Evolutionary conservation across 2,113 vertebrate species (phyloP).

Genomic region (Nothobranchius furzeri): DNA sequence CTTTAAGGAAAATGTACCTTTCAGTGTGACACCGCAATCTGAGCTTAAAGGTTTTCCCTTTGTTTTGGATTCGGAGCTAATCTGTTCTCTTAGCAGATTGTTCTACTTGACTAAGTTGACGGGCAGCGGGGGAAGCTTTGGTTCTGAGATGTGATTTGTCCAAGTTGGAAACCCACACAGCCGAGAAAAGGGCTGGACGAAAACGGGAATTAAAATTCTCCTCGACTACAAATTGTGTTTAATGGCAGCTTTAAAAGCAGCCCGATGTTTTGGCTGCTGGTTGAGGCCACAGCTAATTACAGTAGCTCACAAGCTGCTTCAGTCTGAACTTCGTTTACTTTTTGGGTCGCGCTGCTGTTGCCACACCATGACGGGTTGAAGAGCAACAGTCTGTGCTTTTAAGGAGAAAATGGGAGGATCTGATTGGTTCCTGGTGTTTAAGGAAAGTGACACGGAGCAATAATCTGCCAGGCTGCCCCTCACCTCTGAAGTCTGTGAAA

Average conservation of each 20-base stretch:
- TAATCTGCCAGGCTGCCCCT: slow-evolving; percentile 71
- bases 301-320: slow-evolving; percentile 63
- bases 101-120: slow-evolving; percentile 22
- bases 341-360: not conserved
- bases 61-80: slow-evolving; percentile 14
- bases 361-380: slow-evolving; percentile 25
- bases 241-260: slow-evolving; percentile 68
- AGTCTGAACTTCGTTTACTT: slow-evolving; percentile 36
- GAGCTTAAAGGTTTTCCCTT: slow-evolving; percentile 4
- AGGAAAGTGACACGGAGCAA: slow-evolving; percentile 74
- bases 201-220: slow-evolving; percentile 55
- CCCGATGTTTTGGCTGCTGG: slow-evolving; percentile 52
- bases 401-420: slow-evolving; percentile 45
- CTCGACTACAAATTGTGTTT: slow-evolving; percentile 63
- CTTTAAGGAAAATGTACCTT: slow-evolving; percentile 36
- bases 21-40: slow-evolving; percentile 11
- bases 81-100: slow-evolving; percentile 16
- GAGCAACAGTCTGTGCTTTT: slow-evolving; percentile 42
- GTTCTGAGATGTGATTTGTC: slow-evolving; percentile 15
- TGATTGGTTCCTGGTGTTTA: slow-evolving; percentile 60
- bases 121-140: slow-evolving; percentile 13
- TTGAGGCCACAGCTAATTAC: slow-evolving; percentile 69
- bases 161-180: slow-evolving; percentile 37
- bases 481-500: slow-evolving; percentile 80
- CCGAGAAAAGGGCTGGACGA: slow-evolving; percentile 40